Conservation (phyloP, 2,888 invertebrate genomes). For the Nudaria mundana region DNA sequence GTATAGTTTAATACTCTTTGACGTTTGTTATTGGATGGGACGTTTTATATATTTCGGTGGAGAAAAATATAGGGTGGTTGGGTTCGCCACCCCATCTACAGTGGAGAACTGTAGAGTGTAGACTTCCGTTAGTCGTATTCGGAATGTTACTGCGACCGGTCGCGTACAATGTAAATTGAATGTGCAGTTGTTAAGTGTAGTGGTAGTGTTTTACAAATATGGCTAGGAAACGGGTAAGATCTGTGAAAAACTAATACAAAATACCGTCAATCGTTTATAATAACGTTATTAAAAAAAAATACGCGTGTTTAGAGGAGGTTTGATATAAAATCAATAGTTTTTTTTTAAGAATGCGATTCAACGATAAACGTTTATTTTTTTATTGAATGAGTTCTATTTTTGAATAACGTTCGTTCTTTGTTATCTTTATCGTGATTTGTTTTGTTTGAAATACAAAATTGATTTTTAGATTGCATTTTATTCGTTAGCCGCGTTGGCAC, state of each 20-base stretch:
- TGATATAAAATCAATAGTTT: too few relatives aligned
- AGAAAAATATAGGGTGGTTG: slow-evolving; percentile 60
- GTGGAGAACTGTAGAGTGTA: too few relatives aligned
- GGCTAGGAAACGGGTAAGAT: slow-evolving; percentile 75
- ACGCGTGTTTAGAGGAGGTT: too few relatives aligned
- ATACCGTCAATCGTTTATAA: too few relatives aligned
- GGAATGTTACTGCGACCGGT: slow-evolving; percentile 40
- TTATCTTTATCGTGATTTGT: background rate
- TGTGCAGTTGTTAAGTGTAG: slow-evolving; percentile 41
- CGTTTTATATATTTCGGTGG: slow-evolving; percentile 36
- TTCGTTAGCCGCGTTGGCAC: background rate
- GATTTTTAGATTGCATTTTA: background rate
- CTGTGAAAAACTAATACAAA: too few relatives aligned
- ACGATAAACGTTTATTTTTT: slow-evolving; percentile 8
- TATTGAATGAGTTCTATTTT: slow-evolving; percentile 4
- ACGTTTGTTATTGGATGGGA: slow-evolving; percentile 35
- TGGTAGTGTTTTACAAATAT: slow-evolving; percentile 44
- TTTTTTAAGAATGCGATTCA: too few relatives aligned
- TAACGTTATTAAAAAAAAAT: too few relatives aligned
- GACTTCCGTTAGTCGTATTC: slow-evolving; percentile 52
- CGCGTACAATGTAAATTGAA: slow-evolving; percentile 28
- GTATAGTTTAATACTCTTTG: slow-evolving; percentile 30
- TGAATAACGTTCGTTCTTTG: background rate
- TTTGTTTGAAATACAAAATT: background rate
- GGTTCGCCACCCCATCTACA: slow-evolving; percentile 44